Evolutionary conservation across 35 echinoderm and acorn worm genomes (phyloP).

Genomic region (Heliocidaris erythrogramma): DNA sequence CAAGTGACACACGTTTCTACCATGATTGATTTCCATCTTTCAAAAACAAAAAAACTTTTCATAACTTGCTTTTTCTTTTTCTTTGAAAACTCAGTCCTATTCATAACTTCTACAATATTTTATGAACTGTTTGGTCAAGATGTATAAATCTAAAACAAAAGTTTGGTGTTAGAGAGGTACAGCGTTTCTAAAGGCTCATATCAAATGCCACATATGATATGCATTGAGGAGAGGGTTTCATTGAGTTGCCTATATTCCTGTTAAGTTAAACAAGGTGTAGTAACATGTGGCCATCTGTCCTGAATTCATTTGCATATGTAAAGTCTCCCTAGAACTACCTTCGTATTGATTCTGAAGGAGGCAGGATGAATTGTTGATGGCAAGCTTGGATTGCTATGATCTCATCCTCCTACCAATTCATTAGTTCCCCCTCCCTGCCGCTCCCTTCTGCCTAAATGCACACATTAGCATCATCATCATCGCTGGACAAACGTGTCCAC

Average conservation of each 20-base stretch:
- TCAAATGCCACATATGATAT: too few relatives aligned
- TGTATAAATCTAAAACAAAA: too few relatives aligned
- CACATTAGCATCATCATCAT: slow-evolving; percentile 29
- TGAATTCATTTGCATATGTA: not conserved
- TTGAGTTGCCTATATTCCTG: not conserved
- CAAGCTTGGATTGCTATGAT: slow-evolving; percentile 27
- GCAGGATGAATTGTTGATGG: not conserved
- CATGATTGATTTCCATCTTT: slow-evolving; percentile 7
- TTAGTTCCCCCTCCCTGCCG: not conserved
- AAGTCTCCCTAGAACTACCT: not conserved
- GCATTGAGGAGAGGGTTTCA: not conserved
- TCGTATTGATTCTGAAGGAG: not conserved
- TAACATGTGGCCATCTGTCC: not conserved
- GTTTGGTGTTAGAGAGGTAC: too few relatives aligned
- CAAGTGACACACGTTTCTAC: not conserved
- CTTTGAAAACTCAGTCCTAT: not conserved
- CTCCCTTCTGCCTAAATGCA: slow-evolving; percentile 33
- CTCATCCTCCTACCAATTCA: slow-evolving; percentile 20
- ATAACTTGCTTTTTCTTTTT: not conserved
- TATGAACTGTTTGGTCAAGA: not conserved
- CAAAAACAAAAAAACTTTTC: not conserved
- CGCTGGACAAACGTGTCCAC: slow-evolving; percentile 7
- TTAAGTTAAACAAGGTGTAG: not conserved
- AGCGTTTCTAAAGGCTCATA: too few relatives aligned
- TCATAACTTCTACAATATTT: not conserved